These are phyloP conservation scores for Rhynchotus rufescens DNA, from an alignment of 2,797 vertebrate species.

Conservation along the genomic window DNA sequence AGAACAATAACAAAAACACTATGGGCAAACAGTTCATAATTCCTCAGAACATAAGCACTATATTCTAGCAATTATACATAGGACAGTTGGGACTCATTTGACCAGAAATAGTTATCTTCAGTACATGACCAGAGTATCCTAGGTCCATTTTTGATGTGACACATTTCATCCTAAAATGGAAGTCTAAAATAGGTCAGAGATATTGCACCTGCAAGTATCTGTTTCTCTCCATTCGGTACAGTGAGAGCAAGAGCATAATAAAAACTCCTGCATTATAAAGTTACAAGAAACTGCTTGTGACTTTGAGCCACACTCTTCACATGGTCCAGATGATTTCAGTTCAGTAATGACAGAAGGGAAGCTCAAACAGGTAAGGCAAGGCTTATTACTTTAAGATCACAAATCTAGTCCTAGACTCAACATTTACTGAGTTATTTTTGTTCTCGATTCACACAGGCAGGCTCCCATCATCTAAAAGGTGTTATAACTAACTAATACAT, in stretches of 20 bases:
- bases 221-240: not conserved
- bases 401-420: not conserved
- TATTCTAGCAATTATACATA: not conserved
- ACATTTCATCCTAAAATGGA: not conserved
- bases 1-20: not conserved
- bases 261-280: not conserved
- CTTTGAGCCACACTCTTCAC: not conserved
- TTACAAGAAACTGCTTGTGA: not conserved
- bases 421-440: not conserved
- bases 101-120: not conserved
- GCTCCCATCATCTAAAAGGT: not conserved
- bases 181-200: not conserved
- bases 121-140: not conserved
- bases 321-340: not conserved
- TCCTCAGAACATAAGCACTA: not conserved
- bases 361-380: too few species aligned
- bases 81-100: accelerated
- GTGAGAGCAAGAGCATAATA: not conserved
- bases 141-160: not conserved
- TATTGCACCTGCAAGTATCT: not conserved
- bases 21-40: not conserved
- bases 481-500: not conserved
- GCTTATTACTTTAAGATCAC: too few species aligned
- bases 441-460: not conserved
- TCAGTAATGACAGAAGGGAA: not conserved